These are phyloP conservation scores for Apostichopus japonicus DNA, from an alignment of 35 echinoderm and acorn worm genomes.

Conservation along the genomic window DNA sequence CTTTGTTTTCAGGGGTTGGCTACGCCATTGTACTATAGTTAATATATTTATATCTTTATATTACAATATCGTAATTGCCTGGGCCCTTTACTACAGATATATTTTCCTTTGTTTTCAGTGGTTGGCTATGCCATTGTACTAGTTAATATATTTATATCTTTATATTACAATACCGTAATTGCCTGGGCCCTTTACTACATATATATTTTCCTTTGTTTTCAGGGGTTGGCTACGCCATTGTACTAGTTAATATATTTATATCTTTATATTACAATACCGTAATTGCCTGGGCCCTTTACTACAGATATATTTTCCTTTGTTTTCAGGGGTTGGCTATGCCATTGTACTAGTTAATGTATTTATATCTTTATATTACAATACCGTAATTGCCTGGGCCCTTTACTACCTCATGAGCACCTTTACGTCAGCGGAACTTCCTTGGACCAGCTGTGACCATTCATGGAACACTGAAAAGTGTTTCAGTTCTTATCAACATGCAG, in stretches of 20 bases:
- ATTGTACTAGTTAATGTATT: constrained; percentile 80
- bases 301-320: constrained; percentile 17
- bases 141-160: too few relatives aligned
- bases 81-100: too few relatives aligned
- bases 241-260: too few relatives aligned
- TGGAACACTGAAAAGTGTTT: constrained; percentile 86
- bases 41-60: constrained; percentile 74
- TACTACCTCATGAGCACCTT: constrained; percentile 89
- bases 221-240: too few relatives aligned
- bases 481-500: constrained; percentile 44
- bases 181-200: too few relatives aligned
- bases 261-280: constrained; percentile 94
- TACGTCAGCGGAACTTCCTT: constrained; percentile 66
- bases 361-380: constrained; percentile 91
- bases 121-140: too few relatives aligned
- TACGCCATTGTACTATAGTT: constrained; percentile 80
- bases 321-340: constrained; percentile 81
- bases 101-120: too few relatives aligned
- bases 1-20: constrained; percentile 65
- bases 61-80: too few relatives aligned
- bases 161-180: too few relatives aligned
- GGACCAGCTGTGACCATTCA: constrained; percentile 80
- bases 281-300: constrained; percentile 92
- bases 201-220: too few relatives aligned
- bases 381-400: constrained; percentile 87